phyloP scores from a whole-genome alignment of 1,140 invertebrate species.

The Hormaphis cornu region DNA sequence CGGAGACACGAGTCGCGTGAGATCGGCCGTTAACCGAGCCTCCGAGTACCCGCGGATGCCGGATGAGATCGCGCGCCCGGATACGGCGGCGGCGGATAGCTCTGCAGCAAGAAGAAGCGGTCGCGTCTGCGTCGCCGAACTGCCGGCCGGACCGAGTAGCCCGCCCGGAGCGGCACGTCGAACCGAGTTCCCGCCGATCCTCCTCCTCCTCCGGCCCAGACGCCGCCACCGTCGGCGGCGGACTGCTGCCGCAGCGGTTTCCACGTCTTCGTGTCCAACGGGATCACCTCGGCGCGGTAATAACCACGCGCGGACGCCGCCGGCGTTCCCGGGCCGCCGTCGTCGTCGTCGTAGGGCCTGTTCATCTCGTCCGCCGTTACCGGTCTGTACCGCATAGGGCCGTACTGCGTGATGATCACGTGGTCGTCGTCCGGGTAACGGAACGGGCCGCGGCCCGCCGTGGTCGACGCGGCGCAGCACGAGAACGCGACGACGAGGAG shows the following conservation, averaged over 20 bases:
- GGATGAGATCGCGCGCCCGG: not conserved
- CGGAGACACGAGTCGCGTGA: no score
- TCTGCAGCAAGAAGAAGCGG: not conserved
- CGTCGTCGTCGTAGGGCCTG: not conserved
- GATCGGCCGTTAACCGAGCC: no score
- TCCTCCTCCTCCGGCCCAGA: not conserved
- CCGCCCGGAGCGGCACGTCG: not conserved
- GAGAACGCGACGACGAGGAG: not conserved
- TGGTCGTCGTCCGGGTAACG: slow-evolving; percentile 3
- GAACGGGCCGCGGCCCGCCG: not conserved
- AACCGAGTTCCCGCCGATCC: no score
- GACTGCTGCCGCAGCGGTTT: not conserved
- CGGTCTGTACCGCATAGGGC: not conserved
- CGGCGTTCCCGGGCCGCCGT: not conserved
- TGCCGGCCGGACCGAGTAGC: slow-evolving; percentile 1
- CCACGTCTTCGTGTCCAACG: slow-evolving; percentile 19
- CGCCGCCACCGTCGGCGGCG: not conserved
- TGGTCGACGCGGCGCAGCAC: not conserved
- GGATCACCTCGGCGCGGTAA: slow-evolving; percentile 15
- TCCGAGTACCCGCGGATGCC: not conserved
- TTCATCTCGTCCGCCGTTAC: not conserved
- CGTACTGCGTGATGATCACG: slow-evolving; percentile 23
- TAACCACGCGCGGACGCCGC: not conserved
- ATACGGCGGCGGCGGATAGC: not conserved
- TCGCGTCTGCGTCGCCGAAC: not conserved